Base-by-base conservation (phyloP, 2,113 vertebrate species). In the Smithornis capensis region DNA sequence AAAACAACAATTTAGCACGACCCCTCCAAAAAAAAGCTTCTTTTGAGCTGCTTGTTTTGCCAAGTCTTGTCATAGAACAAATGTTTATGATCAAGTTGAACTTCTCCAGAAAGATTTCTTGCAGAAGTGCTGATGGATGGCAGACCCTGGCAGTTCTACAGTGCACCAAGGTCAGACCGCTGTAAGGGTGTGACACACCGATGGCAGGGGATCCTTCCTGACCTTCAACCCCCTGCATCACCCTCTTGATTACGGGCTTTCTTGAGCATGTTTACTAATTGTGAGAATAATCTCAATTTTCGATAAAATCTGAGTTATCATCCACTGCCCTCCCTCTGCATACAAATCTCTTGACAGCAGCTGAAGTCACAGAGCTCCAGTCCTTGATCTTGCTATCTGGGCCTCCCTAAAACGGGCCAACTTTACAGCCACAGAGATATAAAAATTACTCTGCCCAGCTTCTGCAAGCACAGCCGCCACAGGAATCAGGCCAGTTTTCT, bases 191-290 rank as follows among this genome's bases (percentile, higher is more conserved):
- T 63, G 78, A 83, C 5, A 2, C 22, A 47, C 78, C 0, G 13
- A 50, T 4, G 1, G 64, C 63, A 77, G 9, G 1, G 44, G n/a
- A 47, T 53, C 64, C 75, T 64, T 42, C 84, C 83, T 27, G 55
- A 87, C 90, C 90, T 96, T 95, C 88, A 81, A 25, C 49, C 56
- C 19, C 15, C 37, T 35, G 52, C 68, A 40, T 85, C 75, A 68
- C 77, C 47, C 9, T 0, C 85, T 83, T 81, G 85, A 94, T 92
- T 60, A 94, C 37, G 24, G 87, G 74, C 76, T 93, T 90, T 92
- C 88, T 95, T 83, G 29, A 81, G 52, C 19, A 2, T 95, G 85
- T 92, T 97, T 95, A 89, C 88, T 87, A 90, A 81, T 65, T 71
- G 73, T 68, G 73, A 68, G 83, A 93, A 69, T 93, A 52, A 90